A percentile compares a stretch with the other conserved stretches of the same genome.
Evolutionary conservation across 2,888 invertebrate species (phyloP).

Genomic region (Tineola bisselliella): DNA sequence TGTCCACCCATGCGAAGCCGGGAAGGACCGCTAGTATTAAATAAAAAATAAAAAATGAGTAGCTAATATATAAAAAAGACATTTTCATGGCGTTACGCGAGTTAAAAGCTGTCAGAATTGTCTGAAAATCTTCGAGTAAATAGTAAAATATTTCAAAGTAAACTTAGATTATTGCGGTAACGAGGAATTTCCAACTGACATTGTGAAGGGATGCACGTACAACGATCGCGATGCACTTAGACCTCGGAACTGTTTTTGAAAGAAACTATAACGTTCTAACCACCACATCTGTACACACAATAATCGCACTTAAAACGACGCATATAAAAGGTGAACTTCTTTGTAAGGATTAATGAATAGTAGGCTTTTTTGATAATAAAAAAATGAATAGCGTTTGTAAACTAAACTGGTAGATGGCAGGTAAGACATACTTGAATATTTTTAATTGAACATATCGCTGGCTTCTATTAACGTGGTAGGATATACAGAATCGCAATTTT

Average conservation of each 20-base stretch:
- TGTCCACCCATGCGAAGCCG: no score
- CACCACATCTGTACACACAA: background rate
- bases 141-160: conserved; percentile 48
- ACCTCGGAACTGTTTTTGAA: conserved; percentile 21
- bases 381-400: conserved; percentile 37
- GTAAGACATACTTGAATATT: conserved; percentile 40
- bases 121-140: conserved; percentile 25
- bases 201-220: conserved; percentile 57
- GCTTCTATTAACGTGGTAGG: no score
- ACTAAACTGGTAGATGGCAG: conserved; percentile 43
- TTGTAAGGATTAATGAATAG: background rate
- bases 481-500: no score
- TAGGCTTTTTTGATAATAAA: background rate
- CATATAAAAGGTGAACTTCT: background rate
- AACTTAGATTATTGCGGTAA: conserved; percentile 61
- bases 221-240: conserved; percentile 60
- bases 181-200: conserved; percentile 62
- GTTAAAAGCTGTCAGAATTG: conserved; percentile 6
- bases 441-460: no score
- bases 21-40: no score
- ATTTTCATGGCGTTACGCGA: conserved; percentile 4
- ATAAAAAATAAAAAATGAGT: no score
- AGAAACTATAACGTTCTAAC: background rate
- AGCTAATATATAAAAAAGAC: no score
- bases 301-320: background rate